Base-by-base conservation (phyloP, 1,140 invertebrate species). In the Dendroctonus valens region DNA sequence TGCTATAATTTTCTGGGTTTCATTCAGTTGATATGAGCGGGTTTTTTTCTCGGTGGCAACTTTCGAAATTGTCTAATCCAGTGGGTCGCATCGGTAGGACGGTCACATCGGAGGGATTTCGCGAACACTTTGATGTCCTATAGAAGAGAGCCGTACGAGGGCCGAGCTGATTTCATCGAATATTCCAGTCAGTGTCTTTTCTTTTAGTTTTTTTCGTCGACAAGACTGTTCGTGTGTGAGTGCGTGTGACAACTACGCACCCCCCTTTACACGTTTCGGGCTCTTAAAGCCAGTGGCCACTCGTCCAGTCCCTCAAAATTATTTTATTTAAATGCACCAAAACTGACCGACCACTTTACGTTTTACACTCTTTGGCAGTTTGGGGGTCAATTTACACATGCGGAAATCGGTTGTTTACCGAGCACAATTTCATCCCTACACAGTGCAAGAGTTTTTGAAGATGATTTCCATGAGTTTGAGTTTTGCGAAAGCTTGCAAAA, bases 151-250 rank as follows among this genome's bases (percentile, higher is more conserved):
- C 63, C 65, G 68, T 69, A 69, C 70, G 58, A 65, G 62, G 67
- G 67, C 65, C 71, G 67, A 73, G 73, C 70, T 74, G 73, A 74
- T 74, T 74, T 74, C 67, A 74, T 74, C 72, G 72, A 74, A 74
- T 74, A 74, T 74, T 74, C 73, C 63, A 74, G 73, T 74, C 73
- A 74, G 70, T 73, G 69, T 74, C 73, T 72, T 74, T 26, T 74
- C 70, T 70, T 74, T 74, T 72, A 73, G 70, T 74, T 72, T 70
- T 64, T 66, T 49, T 3, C 26, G n/a, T 58, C 62, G 53, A 69
- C 65, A 73, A 74, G 72, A 67, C 69, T 69, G 71, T 68, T 74
- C 72, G 73, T 74, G 73, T 74, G 73, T 74, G 66, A 65, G 70
- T 64, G 69, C 64, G 65, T 72, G 66, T 65, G 66, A 70, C 68